Conservation (phyloP, 2,888 invertebrate species). For the Ennomos erosarius region DNA sequence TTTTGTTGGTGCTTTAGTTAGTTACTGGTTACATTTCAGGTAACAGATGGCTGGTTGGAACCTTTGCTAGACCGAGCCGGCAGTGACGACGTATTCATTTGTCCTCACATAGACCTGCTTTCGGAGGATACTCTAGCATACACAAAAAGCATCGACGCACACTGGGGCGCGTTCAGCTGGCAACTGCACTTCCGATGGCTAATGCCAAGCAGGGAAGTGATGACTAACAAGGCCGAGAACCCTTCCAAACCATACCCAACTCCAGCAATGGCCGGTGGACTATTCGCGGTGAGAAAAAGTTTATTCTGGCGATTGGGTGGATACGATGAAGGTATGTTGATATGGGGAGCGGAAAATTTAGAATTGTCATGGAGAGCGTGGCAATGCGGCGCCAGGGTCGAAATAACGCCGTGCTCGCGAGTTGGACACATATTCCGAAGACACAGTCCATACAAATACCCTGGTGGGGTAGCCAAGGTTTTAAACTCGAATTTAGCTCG, state of each 20-base stretch:
- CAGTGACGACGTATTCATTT: constrained; percentile 78
- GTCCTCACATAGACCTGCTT: constrained; percentile 87
- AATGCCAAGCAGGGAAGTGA: constrained; percentile 88
- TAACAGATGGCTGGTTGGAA: constrained; percentile 87
- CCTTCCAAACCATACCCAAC: constrained; percentile 90
- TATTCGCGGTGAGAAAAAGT: constrained; percentile 94
- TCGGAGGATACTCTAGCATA: constrained; percentile 98
- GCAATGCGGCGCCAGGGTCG: constrained; percentile 96
- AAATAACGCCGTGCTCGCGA: constrained; percentile 96
- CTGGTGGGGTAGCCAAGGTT: constrained; percentile 95
- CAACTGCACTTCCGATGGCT: constrained; percentile 96
- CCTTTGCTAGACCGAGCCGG: constrained; percentile 83
- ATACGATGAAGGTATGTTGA: constrained; percentile 90
- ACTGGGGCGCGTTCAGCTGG: constrained; percentile 99
- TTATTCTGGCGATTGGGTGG: constrained; percentile 95
- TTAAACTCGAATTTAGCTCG: constrained; percentile 95
- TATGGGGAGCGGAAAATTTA: constrained; percentile 99
- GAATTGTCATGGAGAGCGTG: constrained; percentile 98
- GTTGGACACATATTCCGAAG: constrained; percentile 97
- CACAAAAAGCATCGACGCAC: constrained; percentile 96
- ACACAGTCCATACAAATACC: constrained; percentile 97
- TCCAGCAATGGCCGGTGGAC: constrained; percentile 97
- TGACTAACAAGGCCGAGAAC: constrained; percentile 86
- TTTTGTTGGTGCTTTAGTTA: not conserved
- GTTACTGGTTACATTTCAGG: constrained; percentile 54